Evolutionary conservation across 30 jellyfish, hydroid and myxozoan genomes (phyloP).

Genomic region (Cassiopea xamachana): DNA sequence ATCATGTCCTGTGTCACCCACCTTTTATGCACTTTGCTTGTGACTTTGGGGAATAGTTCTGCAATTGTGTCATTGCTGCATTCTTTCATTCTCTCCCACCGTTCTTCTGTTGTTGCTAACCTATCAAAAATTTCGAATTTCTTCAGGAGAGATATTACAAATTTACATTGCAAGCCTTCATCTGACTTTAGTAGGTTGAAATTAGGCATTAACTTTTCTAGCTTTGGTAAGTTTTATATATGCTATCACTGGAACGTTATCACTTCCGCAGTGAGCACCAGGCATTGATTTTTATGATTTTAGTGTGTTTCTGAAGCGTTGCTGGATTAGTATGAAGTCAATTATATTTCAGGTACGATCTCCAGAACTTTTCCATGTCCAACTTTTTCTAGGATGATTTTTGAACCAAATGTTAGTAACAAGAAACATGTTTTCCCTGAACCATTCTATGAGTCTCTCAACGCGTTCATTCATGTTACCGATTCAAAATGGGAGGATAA

Average conservation of each 20-base stretch:
- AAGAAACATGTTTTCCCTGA: conserved; percentile 6
- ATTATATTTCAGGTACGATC: conserved; percentile 20
- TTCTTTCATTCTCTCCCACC: too few relatives aligned
- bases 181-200: background rate
- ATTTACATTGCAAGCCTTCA: too few relatives aligned
- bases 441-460: conserved; percentile 7
- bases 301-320: conserved; percentile 2
- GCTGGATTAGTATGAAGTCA: conserved; percentile 16
- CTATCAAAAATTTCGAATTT: too few relatives aligned
- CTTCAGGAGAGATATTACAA: too few relatives aligned
- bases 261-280: conserved; percentile 23
- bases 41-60: too few relatives aligned
- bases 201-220: background rate
- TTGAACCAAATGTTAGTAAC: conserved; percentile 28
- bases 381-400: conserved; percentile 16
- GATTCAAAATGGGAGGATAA: conserved; percentile 10
- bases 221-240: background rate
- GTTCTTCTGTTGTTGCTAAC: too few relatives aligned
- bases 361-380: conserved; percentile 54
- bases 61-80: too few relatives aligned
- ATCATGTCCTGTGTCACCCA: too few relatives aligned
- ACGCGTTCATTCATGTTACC: conserved; percentile 44
- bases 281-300: background rate
- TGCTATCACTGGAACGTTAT: conserved; percentile 3
- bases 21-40: too few relatives aligned